These are phyloP conservation scores for Hirtodrosophila duncani DNA, from an alignment of 2,888 invertebrate species.

Conservation along the genomic window DNA sequence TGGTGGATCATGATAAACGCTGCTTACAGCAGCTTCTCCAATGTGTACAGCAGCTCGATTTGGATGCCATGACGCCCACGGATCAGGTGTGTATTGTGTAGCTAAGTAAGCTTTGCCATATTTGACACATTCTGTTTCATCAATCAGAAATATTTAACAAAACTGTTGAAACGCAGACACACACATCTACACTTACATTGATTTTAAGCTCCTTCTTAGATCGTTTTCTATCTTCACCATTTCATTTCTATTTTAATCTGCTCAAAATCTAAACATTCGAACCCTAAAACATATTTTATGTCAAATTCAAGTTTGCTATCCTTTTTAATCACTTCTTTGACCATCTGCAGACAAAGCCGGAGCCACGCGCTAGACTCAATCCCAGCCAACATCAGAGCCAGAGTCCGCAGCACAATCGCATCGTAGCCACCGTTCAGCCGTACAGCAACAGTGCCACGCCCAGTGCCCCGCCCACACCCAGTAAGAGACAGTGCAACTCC, in stretches of 20 bases:
- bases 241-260: conserved; percentile 1
- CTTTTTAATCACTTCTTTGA: background rate
- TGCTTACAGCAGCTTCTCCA: conserved; percentile 83
- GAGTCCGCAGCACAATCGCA: conserved; percentile 75
- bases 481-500: conserved; percentile 45
- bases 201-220: conserved; percentile 6
- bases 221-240: background rate
- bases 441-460: conserved; percentile 77
- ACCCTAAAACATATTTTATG: background rate
- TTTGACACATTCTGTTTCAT: conserved; percentile 34
- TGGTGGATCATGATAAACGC: conserved; percentile 79
- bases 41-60: conserved; percentile 82
- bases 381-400: conserved; percentile 26
- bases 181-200: background rate
- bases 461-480: conserved; percentile 51
- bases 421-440: conserved; percentile 83
- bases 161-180: background rate
- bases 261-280: conserved; percentile 4
- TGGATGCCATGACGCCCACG: conserved; percentile 74
- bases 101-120: background rate
- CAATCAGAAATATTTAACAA: background rate
- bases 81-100: conserved; percentile 51
- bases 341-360: conserved; percentile 52
- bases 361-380: conserved; percentile 39
- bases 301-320: conserved; percentile 44